Base-by-base conservation (phyloP, 2,888 invertebrate genomes). In the Coelogynopora nodosa region DNA sequence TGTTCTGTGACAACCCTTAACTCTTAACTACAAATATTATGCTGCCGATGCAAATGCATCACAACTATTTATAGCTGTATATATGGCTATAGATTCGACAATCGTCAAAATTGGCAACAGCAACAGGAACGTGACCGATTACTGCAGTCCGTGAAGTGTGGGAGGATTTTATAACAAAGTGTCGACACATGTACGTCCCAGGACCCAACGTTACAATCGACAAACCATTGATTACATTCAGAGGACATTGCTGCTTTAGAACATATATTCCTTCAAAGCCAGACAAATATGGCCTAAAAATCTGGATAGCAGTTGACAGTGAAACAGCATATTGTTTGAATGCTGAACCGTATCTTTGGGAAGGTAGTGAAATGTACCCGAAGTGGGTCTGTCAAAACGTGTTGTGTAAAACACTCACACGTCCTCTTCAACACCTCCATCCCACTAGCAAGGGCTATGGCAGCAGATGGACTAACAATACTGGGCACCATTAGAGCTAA, bases 61-160 rank as follows among this genome's bases (percentile, higher is more conserved):
- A 74, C 74, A 74, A 74, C 27, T 74, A 74, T 74, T 74, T 74
- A 74, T 74, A 74, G 74, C 74, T 74, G 74, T 74, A 74, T 74
- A 74, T n/a, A 74, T 5, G 74, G 5, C 5, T 74, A n/a, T 27
- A 30, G 82, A 30, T 82, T 82, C 27, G 29, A 82, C 31, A 82
- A 82, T 82, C 82, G 82, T 31, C 30, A 82, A 31, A 82, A 30
- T 82, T 5, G 82, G 30, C 30, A 30, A 82, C 30, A 82, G 31
- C 82, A 30, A 31, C 26, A 31, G 31, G 30, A 82, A 31, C 82
- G 82, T 31, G 82, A 82, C 82, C 30, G 31, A 31, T 82, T 82
- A 31, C 30, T 82, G 82, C 82, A 30, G 31, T 82, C 82, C 82
- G 82, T 82, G 82, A 82, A 82, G 31, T 82, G 30, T 82, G 82